phyloP scores from a whole-genome alignment of 2,113 vertebrate genomes.

The Oreochromis spilurus region DNA sequence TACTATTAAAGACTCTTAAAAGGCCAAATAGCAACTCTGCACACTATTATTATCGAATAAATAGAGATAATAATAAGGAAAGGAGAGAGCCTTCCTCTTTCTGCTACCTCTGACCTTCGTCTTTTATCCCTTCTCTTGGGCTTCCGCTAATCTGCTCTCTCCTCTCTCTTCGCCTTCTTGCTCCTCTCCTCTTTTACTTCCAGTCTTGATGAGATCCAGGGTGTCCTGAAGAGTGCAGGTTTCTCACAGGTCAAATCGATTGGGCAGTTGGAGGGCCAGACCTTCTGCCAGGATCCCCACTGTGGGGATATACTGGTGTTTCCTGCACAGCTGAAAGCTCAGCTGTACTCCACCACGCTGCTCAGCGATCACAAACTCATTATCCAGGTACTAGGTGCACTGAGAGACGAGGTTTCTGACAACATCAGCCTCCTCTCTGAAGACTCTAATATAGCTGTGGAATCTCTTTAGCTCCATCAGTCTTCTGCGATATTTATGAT shows the following conservation, averaged over 20 bases:
- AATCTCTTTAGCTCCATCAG: neutral
- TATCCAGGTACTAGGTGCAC: constrained; percentile 78
- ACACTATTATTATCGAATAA: constrained; percentile 2
- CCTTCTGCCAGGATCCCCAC: constrained; percentile 81
- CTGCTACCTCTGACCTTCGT: neutral
- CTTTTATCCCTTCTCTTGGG: neutral
- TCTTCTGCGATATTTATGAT: constrained; percentile 20
- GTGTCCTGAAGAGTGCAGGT: constrained; percentile 72
- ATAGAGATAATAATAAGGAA: neutral
- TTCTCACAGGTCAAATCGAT: constrained; percentile 76
- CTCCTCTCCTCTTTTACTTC: constrained; percentile 1
- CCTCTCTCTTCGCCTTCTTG: neutral
- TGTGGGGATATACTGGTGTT: constrained; percentile 82
- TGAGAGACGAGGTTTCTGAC: neutral
- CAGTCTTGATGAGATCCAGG: constrained; percentile 79
- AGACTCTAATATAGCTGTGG: neutral
- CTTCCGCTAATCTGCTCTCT: neutral
- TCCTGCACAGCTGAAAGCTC: constrained; percentile 76
- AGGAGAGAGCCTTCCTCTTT: neutral
- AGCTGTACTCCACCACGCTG: constrained; percentile 75
- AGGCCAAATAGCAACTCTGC: constrained; percentile 6
- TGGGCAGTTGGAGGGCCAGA: constrained; percentile 63
- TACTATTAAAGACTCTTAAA: constrained; percentile 5
- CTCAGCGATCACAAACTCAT: constrained; percentile 78
- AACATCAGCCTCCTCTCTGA: neutral